These are phyloP conservation scores for Drosophila rufa DNA, from an alignment of 1,140 invertebrate species.

Conservation along the genomic window DNA sequence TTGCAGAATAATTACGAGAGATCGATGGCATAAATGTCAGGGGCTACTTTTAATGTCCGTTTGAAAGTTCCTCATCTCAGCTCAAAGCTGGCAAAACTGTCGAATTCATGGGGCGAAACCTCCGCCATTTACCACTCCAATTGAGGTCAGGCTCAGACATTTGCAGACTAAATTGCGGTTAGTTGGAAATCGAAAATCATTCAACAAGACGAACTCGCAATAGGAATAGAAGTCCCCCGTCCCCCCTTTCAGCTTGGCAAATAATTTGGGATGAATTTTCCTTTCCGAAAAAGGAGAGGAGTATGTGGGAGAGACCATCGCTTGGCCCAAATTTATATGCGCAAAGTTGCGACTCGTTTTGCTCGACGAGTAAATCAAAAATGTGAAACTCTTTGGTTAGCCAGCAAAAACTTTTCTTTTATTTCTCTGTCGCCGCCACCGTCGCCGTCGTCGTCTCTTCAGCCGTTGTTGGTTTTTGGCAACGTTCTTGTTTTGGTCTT, in stretches of 20 bases:
- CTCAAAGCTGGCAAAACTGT: not conserved
- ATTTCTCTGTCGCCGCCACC: slow-evolving; percentile 8
- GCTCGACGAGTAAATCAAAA: slow-evolving; percentile 70
- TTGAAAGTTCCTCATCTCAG: not conserved
- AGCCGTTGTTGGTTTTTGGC: slow-evolving; percentile 35
- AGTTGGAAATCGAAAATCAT: slow-evolving; percentile 37
- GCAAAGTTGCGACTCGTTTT: slow-evolving; percentile 57
- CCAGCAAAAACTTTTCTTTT: slow-evolving; percentile 58
- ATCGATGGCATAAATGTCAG: slow-evolving; percentile 23
- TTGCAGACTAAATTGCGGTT: slow-evolving; percentile 36
- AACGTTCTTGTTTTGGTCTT: slow-evolving; percentile 35
- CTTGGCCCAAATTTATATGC: slow-evolving; percentile 73
- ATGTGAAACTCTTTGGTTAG: slow-evolving; percentile 71
- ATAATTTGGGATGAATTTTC: not conserved
- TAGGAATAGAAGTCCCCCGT: not conserved
- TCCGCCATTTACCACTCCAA: slow-evolving; percentile 12
- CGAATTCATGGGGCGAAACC: slow-evolving; percentile 8
- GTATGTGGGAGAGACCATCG: slow-evolving; percentile 23
- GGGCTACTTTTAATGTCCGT: slow-evolving; percentile 6
- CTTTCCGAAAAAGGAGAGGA: not conserved
- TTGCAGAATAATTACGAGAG: slow-evolving; percentile 16
- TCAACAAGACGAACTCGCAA: slow-evolving; percentile 14
- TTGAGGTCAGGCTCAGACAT: slow-evolving; percentile 25
- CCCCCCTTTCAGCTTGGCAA: not conserved
- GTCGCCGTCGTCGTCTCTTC: not conserved